These are phyloP conservation scores for Trichogramma pretiosum DNA, from an alignment of 1,140 invertebrate genomes.

Conservation along the genomic window DNA sequence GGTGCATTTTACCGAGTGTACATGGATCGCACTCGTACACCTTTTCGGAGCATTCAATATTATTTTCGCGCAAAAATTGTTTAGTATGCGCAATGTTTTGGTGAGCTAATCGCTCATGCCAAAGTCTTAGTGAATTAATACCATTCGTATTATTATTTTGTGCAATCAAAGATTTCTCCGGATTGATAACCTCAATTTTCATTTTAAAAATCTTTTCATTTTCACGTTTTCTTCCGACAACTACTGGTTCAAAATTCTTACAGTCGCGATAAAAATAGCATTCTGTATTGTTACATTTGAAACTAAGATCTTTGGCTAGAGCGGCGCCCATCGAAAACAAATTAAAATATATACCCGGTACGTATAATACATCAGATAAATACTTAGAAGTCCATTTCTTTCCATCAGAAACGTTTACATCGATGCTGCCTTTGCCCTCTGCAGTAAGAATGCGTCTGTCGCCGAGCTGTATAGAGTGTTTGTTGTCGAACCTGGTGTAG, in stretches of 20 bases:
- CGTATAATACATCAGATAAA: background rate
- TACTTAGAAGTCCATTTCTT: background rate
- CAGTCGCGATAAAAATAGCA: background rate
- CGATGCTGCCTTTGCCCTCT: constrained; percentile 26
- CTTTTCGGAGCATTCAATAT: background rate
- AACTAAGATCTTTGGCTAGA: background rate
- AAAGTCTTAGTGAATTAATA: too few relatives aligned
- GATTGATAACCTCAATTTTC: background rate
- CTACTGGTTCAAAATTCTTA: background rate
- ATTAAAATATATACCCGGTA: constrained; percentile 1
- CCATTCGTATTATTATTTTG: background rate
- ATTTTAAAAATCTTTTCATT: background rate
- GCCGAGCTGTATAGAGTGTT: constrained; percentile 18
- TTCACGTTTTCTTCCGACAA: background rate
- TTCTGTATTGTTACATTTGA: background rate
- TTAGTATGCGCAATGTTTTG: background rate
- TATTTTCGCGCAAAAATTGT: background rate
- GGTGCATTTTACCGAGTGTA: constrained; percentile 14
- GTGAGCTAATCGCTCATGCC: background rate
- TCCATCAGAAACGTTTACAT: too few relatives aligned
- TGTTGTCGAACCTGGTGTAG: constrained; percentile 5
- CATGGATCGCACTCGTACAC: constrained; percentile 9
- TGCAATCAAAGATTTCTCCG: background rate
- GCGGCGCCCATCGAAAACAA: constrained; percentile 1
- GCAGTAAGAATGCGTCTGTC: constrained; percentile 18